Evolutionary conservation across 2,797 vertebrate species (phyloP).

Genomic region (Cephalopachus bancanus): DNA sequence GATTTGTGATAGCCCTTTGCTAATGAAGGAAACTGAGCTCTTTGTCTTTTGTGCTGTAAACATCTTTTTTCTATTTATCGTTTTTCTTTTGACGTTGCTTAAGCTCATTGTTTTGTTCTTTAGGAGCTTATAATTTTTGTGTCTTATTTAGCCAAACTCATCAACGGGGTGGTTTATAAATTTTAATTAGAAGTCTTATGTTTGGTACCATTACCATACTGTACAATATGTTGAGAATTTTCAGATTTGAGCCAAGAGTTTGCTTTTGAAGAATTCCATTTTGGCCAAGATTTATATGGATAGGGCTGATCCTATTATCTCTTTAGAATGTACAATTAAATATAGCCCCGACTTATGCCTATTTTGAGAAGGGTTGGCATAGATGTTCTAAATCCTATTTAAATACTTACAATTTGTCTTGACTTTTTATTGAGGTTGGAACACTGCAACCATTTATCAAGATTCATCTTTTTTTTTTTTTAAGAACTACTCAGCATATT

Average conservation of each 20-base stretch:
- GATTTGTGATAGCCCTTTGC: not conserved
- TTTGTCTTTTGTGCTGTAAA: not conserved
- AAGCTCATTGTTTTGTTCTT: not conserved
- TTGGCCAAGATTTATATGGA: not conserved
- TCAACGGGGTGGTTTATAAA: not conserved
- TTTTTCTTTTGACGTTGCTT: slow-evolving; percentile 23
- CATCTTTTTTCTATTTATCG: not conserved
- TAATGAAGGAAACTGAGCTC: slow-evolving; percentile 4
- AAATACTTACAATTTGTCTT: slow-evolving; percentile 61
- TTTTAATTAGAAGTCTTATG: not conserved
- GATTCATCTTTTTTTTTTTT: not conserved
- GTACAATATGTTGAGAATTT: not conserved
- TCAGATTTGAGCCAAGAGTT: not conserved
- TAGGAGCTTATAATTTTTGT: not conserved
- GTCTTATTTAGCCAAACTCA: slow-evolving; percentile 21
- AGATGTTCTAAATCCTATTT: slow-evolving; percentile 52
- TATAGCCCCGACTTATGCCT: not conserved
- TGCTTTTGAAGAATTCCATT: slow-evolving; percentile 62
- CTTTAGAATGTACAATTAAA: not conserved
- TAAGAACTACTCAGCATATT: not conserved
- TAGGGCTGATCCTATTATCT: not conserved
- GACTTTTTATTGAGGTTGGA: slow-evolving; percentile 54
- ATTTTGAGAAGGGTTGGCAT: slow-evolving; percentile 46
- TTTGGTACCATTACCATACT: not conserved
- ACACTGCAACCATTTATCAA: not conserved